Evolutionary conservation across 2,113 vertebrate genomes (phyloP).

Genomic region (Cygnus atratus): DNA sequence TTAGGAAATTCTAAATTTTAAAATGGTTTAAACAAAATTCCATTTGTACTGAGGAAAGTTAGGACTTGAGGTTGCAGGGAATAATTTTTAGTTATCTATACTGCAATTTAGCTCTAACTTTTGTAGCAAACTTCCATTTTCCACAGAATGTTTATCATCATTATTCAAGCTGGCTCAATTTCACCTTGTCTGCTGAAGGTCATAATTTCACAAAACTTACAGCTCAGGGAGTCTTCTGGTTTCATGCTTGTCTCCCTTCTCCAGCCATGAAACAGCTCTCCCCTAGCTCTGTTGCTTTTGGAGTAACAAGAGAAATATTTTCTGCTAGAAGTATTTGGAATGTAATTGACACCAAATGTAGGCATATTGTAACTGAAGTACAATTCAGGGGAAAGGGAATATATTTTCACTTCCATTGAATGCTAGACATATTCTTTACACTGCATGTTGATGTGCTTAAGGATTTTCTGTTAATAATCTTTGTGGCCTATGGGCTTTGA

Average conservation of each 20-base stretch:
- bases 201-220: not conserved
- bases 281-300: slow-evolving; percentile 5
- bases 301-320: not conserved
- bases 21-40: not conserved
- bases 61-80: not conserved
- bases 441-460: not conserved
- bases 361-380: not conserved
- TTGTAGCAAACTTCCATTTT: not conserved
- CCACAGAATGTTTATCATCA: not conserved
- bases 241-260: not conserved
- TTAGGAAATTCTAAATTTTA: not conserved
- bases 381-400: not conserved
- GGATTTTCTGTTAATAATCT: not conserved
- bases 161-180: slow-evolving; percentile 20
- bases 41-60: not conserved
- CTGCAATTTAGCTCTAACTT: not conserved
- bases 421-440: not conserved
- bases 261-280: not conserved
- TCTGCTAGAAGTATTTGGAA: not conserved
- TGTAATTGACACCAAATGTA: not conserved
- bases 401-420: not conserved
- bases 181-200: slow-evolving; percentile 32
- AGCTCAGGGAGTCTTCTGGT: not conserved
- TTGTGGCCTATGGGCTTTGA: not conserved
- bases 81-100: not conserved